phyloP scores from a whole-genome alignment of 2,113 vertebrate genomes.

The Glaucomys volans region DNA sequence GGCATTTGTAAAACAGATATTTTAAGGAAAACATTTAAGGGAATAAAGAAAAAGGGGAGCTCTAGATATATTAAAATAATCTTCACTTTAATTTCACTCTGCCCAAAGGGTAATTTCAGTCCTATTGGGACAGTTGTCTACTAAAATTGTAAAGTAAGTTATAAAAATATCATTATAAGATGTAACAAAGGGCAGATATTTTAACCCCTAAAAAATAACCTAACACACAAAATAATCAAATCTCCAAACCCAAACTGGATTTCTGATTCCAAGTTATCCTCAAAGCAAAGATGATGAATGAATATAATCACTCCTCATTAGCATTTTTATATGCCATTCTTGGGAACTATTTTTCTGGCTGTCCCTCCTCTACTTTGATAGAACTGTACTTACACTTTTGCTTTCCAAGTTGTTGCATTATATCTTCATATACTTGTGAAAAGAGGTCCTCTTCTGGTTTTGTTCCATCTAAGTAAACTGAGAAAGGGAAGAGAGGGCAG shows the following conservation, averaged over 20 bases:
- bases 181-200: neutral
- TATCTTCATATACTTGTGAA: slow-evolving; percentile 87
- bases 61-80: neutral
- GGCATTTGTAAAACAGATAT: slow-evolving; percentile 8
- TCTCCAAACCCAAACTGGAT: neutral
- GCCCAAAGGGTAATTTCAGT: neutral
- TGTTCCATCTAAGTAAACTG: slow-evolving; percentile 94
- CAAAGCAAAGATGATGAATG: neutral
- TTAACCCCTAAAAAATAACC: neutral
- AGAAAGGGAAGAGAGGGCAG: slow-evolving; percentile 28
- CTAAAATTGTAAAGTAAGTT: neutral
- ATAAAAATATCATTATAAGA: neutral
- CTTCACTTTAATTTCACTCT: slow-evolving; percentile 25
- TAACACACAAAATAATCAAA: slow-evolving; percentile 14
- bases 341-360: neutral
- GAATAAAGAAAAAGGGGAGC: neutral
- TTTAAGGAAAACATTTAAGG: slow-evolving; percentile 4
- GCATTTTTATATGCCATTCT: neutral
- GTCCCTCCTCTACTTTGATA: neutral
- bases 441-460: slow-evolving; percentile 90
- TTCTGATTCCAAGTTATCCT: slow-evolving; percentile 27
- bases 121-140: neutral
- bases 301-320: neutral
- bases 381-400: slow-evolving; percentile 82
- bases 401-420: slow-evolving; percentile 87